A percentile compares a stretch with the other conserved stretches of the same genome.
Conservation (phyloP, 2,797 vertebrate species). For the Oreochromis grahami region DNA sequence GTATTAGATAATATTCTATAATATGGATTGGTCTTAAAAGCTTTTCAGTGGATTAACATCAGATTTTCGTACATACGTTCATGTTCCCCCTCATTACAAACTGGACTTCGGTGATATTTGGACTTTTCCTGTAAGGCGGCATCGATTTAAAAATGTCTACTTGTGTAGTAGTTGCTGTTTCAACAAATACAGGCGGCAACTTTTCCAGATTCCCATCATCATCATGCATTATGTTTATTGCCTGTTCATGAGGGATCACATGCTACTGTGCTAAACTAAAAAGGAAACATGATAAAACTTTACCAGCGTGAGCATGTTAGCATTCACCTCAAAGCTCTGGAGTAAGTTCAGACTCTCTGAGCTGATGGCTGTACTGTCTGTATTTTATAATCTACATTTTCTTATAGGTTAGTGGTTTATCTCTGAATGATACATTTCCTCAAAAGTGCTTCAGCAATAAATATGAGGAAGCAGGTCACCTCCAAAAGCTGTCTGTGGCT, state of each 20-base stretch:
- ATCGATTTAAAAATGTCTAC: background rate
- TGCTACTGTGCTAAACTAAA: background rate
- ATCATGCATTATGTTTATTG: background rate
- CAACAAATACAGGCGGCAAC: background rate
- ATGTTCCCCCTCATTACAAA: background rate
- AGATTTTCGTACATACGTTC: background rate
- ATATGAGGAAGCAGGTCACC: conserved; percentile 41
- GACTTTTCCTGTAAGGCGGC: background rate
- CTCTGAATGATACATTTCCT: conserved; percentile 17
- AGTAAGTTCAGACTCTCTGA: background rate
- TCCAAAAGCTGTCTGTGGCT: conserved; percentile 39
- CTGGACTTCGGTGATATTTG: background rate
- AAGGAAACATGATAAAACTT: background rate
- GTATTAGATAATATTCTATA: background rate
- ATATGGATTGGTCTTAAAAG: background rate
- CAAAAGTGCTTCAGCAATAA: conserved; percentile 3
- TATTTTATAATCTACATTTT: background rate
- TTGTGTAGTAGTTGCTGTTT: background rate
- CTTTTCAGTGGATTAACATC: background rate
- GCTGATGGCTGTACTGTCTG: background rate
- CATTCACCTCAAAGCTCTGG: background rate
- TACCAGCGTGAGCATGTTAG: background rate
- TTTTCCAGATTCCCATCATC: background rate
- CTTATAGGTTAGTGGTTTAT: background rate
- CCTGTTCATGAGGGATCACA: background rate